These are phyloP conservation scores for Pseudochaenichthys georgianus DNA, from an alignment of 2,797 vertebrate species.

Conservation along the genomic window DNA sequence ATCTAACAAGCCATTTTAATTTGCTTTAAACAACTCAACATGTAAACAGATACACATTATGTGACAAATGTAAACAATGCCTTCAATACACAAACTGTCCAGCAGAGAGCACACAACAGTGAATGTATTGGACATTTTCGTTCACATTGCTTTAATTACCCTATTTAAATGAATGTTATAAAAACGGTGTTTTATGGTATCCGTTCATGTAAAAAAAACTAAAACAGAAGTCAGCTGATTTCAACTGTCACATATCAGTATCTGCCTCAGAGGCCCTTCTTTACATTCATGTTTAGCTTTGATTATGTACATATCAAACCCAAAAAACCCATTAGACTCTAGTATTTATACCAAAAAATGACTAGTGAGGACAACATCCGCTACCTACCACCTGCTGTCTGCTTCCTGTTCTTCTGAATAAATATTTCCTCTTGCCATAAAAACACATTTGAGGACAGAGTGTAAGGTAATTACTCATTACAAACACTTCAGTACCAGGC, in stretches of 20 bases:
- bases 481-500: slow-evolving; percentile 22
- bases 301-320: neutral
- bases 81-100: slow-evolving; percentile 11
- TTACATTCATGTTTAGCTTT: neutral
- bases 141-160: neutral
- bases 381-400: slow-evolving; percentile 3
- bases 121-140: neutral
- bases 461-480: slow-evolving; percentile 2
- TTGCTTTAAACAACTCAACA: neutral
- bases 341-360: slow-evolving; percentile 16
- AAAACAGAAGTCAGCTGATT: neutral
- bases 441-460: slow-evolving; percentile 19
- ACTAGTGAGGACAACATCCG: neutral
- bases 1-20: neutral
- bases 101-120: slow-evolving; percentile 9
- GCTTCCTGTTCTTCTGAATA: slow-evolving; percentile 23
- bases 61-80: neutral
- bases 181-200: neutral
- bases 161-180: neutral
- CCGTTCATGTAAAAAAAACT: neutral
- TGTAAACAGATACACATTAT: too few relatives aligned
- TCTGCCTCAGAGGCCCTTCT: neutral
- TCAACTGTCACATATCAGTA: neutral
- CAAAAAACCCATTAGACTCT: neutral
- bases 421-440: slow-evolving; percentile 27